Percentiles rank a stretch among this genome's conserved stretches.
Evolutionary conservation across 2,888 invertebrate genomes (phyloP).

Genomic region (Lysandra bellargus): DNA sequence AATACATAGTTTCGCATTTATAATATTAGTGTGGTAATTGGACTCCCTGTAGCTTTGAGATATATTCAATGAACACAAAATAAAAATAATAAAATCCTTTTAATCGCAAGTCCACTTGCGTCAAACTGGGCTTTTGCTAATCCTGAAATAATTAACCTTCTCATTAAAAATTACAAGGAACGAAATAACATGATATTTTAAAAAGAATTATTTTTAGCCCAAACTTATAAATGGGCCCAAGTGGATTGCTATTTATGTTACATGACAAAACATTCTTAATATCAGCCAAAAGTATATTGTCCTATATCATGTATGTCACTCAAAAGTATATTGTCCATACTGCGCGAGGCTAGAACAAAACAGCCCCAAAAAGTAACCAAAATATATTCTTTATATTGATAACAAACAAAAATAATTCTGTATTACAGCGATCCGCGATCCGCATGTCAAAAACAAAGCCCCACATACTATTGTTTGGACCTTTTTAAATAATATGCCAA

Average conservation of each 20-base stretch:
- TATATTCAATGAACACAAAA: too few species aligned
- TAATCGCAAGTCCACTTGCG: neutral
- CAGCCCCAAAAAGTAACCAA: neutral
- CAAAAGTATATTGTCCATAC: neutral
- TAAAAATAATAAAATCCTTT: too few species aligned
- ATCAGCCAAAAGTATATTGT: neutral
- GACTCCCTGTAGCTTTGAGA: too few species aligned
- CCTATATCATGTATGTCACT: neutral
- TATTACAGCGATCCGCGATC: constrained; percentile 7
- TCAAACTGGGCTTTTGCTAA: neutral
- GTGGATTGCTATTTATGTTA: neutral
- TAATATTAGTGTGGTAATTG: too few species aligned
- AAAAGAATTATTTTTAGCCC: neutral
- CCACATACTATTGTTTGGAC: constrained; percentile 24
- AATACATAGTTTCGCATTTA: too few species aligned
- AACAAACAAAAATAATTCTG: constrained; percentile 22
- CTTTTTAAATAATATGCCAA: constrained; percentile 29
- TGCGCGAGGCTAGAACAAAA: neutral
- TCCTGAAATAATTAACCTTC: neutral
- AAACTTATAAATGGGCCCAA: neutral
- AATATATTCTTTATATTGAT: constrained; percentile 16
- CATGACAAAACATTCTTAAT: neutral
- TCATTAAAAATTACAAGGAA: neutral
- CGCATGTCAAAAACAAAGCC: constrained; percentile 25
- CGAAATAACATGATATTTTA: neutral